Evolutionary conservation across 2,113 vertebrate species (phyloP).

Genomic region (Caretta caretta): DNA sequence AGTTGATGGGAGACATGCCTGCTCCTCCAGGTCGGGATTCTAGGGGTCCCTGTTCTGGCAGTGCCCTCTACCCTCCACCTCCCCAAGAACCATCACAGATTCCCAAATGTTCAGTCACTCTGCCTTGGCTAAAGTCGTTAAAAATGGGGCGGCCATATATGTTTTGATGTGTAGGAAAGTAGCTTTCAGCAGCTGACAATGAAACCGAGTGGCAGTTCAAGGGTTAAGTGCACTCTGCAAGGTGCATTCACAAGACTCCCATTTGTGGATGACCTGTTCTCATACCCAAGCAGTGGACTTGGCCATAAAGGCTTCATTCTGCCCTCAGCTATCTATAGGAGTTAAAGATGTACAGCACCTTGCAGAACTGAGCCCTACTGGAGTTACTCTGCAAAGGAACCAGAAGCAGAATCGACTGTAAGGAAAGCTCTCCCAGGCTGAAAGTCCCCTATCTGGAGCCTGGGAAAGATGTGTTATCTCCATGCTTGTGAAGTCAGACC

Average conservation of each 20-base stretch:
- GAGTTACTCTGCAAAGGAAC: not conserved
- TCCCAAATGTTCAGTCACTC: not conserved
- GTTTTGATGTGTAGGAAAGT: accelerated
- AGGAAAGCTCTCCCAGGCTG: not conserved
- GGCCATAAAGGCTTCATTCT: not conserved
- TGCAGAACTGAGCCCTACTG: not conserved
- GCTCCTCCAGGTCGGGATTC: not conserved
- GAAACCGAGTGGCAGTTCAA: not conserved
- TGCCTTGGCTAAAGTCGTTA: not conserved
- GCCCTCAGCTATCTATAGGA: not conserved
- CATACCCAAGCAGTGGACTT: not conserved
- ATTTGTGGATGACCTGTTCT: not conserved
- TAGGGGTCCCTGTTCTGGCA: not conserved
- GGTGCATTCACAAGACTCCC: not conserved
- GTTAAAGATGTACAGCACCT: not conserved
- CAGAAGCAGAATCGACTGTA: not conserved
- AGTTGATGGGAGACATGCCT: not conserved
- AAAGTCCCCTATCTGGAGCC: not conserved
- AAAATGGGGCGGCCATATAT: not conserved
- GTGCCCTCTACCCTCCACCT: not conserved
- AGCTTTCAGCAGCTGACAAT: not conserved
- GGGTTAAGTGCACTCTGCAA: not conserved
- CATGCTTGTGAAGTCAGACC: not conserved
- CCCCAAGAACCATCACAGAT: not conserved
- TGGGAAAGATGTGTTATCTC: not conserved